Conservation (phyloP, 2,797 vertebrate species). For the Sebastes melanostomus region DNA sequence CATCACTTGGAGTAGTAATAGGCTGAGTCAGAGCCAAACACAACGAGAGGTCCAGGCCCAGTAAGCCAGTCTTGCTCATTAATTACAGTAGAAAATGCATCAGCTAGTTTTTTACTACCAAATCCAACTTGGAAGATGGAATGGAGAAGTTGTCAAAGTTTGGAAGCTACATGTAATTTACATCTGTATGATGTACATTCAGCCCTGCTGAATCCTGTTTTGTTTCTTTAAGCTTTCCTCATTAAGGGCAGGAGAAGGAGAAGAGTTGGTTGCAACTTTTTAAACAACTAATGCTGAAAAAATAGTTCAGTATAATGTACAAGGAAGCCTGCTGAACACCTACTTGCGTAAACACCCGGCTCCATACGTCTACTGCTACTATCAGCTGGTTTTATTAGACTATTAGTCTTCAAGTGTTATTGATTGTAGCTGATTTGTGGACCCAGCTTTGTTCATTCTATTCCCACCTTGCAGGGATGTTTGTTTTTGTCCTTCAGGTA, state of each 20-base stretch:
- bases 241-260: not conserved
- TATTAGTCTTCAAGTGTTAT: not conserved
- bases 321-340: not conserved
- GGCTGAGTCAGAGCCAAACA: conserved; percentile 32
- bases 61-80: conserved; percentile 28
- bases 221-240: not conserved
- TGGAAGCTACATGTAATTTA: not conserved
- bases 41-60: conserved; percentile 28
- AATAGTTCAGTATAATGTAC: not conserved
- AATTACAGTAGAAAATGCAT: conserved; percentile 8
- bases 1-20: conserved; percentile 26
- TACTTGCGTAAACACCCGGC: not conserved
- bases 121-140: conserved; percentile 7
- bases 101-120: conserved; percentile 8
- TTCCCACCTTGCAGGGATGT: not conserved
- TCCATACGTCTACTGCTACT: not conserved
- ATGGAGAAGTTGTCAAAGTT: conserved; percentile 3
- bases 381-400: not conserved
- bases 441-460: not conserved
- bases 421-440: not conserved
- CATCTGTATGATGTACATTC: not conserved
- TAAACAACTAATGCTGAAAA: not conserved
- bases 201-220: not conserved
- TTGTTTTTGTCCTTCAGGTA: conserved; percentile 1
- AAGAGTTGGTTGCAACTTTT: not conserved